These are phyloP conservation scores for Cygnus buccinator DNA, from an alignment of 2,113 vertebrate genomes.

Conservation along the genomic window DNA sequence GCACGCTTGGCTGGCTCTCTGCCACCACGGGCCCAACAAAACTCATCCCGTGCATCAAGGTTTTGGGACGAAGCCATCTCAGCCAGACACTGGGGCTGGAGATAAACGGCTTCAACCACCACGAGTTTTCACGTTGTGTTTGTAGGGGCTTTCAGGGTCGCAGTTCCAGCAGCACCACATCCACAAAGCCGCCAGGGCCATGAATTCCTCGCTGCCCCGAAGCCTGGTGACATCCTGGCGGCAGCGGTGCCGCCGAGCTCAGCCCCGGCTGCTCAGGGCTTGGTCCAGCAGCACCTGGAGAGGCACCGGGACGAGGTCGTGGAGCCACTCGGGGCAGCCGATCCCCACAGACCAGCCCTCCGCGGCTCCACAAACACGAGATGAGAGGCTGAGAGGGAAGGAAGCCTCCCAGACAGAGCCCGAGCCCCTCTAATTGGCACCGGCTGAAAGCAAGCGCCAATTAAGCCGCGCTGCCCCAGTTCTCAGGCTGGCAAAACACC, in stretches of 20 bases:
- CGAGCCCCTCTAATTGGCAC: constrained; percentile 58
- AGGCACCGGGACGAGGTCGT: not conserved
- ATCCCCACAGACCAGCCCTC: not conserved
- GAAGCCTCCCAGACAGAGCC: constrained; percentile 31
- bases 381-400: not conserved
- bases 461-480: constrained; percentile 51
- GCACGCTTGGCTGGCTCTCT: too few relatives aligned
- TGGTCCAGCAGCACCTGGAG: not conserved
- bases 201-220: not conserved
- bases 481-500: constrained; percentile 12
- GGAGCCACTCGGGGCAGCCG: not conserved
- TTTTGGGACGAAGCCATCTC: not conserved
- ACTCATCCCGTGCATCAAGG: not conserved
- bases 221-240: too few relatives aligned
- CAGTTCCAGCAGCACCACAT: not conserved
- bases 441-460: constrained; percentile 1
- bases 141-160: too few relatives aligned
- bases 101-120: not conserved
- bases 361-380: not conserved
- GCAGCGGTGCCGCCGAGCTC: not conserved
- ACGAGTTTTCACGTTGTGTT: accelerated
- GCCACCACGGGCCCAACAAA: not conserved
- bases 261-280: not conserved
- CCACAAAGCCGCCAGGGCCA: not conserved
- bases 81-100: accelerated